Base-by-base conservation (phyloP, 1,140 invertebrate species). In the Andricus grossulariae region DNA sequence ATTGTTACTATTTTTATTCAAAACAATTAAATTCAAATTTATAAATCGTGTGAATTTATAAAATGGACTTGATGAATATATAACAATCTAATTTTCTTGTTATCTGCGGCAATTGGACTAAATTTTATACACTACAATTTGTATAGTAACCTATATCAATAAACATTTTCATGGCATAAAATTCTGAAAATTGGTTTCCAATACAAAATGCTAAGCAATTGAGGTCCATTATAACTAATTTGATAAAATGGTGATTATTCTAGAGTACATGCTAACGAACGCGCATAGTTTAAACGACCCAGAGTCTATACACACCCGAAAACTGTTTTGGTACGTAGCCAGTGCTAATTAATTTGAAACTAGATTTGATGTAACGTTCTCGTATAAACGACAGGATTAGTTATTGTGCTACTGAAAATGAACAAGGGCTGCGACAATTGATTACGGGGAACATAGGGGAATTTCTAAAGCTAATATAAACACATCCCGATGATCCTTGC, bases 171-270 rank as follows among this genome's bases (percentile, higher is more conserved):
- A 32, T 32, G 25, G 3, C 3, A 32, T 3, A 32, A 32, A 32
- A 32, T 5, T 32, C 25, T 32, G 25, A 32, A 32, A 32, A 32
- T 32, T 32, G 4, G 19, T 25, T 32, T 66, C 10, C 15, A 32
- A 66, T 32, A 25, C n/a, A 15, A 39, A 66, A 39, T 66, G 3
- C 12, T 32, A 66, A 66, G 32, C 60, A 66, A n/a, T 16, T n/a
- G 32, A 16, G 10, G n/a, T 15, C 60, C 25, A 45, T 32, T 66
- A 32, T 32, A 66, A 66, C 60, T 45, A 66, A 66, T 66, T 66
- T 66, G 32, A 66, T 66, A 66, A 32, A 66, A 66, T 66, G 60
- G 39, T 66, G 60, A 66, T 32, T 66, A 39, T 66, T 66, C 60
- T 32, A 16, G 12, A 15, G 57, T 66, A 45, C 39, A 25, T 45